phyloP scores from a whole-genome alignment of 2,113 vertebrate species.

The Gallinago media region DNA sequence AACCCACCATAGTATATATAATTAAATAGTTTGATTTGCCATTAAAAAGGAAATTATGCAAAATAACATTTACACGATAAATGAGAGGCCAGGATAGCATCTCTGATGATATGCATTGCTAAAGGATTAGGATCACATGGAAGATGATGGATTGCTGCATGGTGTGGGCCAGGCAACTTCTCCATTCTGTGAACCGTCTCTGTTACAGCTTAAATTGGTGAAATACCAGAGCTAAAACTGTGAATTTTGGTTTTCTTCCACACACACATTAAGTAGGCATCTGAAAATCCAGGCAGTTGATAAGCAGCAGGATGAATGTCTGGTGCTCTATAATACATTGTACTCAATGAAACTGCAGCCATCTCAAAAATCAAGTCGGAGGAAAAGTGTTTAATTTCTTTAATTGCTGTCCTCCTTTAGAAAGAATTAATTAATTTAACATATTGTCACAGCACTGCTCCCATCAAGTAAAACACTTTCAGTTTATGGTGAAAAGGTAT shows the following conservation, averaged over 20 bases:
- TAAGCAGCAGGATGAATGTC: neutral
- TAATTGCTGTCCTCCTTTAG: neutral
- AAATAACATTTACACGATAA: neutral
- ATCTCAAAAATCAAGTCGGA: neutral
- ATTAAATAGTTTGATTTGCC: neutral
- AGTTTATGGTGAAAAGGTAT: neutral
- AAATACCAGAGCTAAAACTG: neutral
- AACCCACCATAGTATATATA: neutral
- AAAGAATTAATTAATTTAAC: neutral
- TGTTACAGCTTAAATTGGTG: neutral
- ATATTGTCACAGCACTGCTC: neutral
- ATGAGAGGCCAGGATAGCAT: fast-evolving
- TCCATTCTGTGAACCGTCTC: neutral
- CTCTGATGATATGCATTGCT: neutral
- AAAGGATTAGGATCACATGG: neutral
- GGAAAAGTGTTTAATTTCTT: neutral
- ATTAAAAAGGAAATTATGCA: neutral
- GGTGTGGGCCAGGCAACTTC: neutral
- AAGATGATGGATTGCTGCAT: neutral
- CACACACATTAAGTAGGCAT: fast-evolving
- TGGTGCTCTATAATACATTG: neutral
- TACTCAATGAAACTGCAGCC: neutral
- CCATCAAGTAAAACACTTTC: neutral
- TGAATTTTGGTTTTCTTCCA: neutral
- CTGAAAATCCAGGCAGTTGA: neutral